A percentile compares a stretch with the other conserved stretches of the same genome.
These are phyloP conservation scores for Drosophila dunni DNA, from an alignment of 1,140 invertebrate species.

Conservation along the genomic window DNA sequence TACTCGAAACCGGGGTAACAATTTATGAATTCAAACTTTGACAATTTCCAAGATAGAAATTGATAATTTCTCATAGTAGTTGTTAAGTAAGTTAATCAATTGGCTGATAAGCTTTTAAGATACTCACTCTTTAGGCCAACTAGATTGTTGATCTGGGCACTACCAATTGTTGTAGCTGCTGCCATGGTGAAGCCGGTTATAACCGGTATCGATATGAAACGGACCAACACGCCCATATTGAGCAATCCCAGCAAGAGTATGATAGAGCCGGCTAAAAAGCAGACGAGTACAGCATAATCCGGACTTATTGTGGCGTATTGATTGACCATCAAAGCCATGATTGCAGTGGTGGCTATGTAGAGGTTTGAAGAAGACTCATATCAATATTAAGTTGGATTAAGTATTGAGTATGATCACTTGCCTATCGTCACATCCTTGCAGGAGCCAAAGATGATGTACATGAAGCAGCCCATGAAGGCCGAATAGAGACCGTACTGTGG, in stretches of 20 bases:
- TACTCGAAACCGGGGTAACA: too few species aligned
- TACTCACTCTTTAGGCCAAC: slow-evolving; percentile 88
- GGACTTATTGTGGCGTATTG: slow-evolving; percentile 88
- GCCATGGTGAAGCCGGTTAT: slow-evolving; percentile 96
- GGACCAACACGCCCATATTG: slow-evolving; percentile 94
- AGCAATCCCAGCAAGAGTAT: slow-evolving; percentile 91
- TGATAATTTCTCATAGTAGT: not conserved
- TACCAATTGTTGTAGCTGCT: slow-evolving; percentile 93
- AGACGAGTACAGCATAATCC: slow-evolving; percentile 92
- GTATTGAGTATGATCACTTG: slow-evolving; percentile 28
- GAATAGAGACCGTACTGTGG: slow-evolving; percentile 89
- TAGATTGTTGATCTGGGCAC: slow-evolving; percentile 92
- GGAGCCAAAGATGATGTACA: slow-evolving; percentile 94
- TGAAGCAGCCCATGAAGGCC: slow-evolving; percentile 93
- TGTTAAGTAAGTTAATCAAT: not conserved
- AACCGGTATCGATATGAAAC: slow-evolving; percentile 95
- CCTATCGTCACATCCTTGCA: slow-evolving; percentile 94
- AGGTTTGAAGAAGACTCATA: not conserved
- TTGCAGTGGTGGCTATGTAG: slow-evolving; percentile 89
- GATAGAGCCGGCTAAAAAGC: slow-evolving; percentile 92
- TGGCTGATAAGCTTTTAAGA: slow-evolving; percentile 20
- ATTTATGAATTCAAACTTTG: not conserved
- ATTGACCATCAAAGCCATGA: slow-evolving; percentile 91
- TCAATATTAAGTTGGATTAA: not conserved
- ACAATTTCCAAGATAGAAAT: not conserved